Conservation (phyloP, 2,888 invertebrate genomes). For the Pogonocherus hispidulus region DNA sequence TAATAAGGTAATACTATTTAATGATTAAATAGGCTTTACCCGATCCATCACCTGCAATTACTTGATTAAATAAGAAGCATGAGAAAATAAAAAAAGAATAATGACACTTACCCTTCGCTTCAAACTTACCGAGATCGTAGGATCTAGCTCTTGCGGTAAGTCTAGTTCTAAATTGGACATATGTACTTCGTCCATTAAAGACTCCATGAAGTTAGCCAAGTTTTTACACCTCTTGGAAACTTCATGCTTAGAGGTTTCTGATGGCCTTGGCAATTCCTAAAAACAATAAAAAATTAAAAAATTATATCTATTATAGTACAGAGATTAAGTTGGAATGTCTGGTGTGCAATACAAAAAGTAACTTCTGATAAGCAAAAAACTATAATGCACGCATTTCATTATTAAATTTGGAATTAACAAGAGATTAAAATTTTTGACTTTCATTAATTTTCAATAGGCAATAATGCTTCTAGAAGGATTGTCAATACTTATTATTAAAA, state of each 20-base stretch:
- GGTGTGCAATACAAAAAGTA: no score
- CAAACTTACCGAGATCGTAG: constrained; percentile 75
- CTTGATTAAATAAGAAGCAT: constrained; percentile 22
- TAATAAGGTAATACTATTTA: constrained; percentile 6
- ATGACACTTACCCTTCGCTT: constrained; percentile 52
- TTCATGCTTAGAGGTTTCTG: constrained; percentile 75
- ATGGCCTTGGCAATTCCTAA: constrained; percentile 62
- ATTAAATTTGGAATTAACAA: no score
- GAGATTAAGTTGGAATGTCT: no score
- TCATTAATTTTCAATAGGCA: no score
- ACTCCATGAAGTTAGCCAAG: constrained; percentile 82
- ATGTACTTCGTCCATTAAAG: constrained; percentile 77
- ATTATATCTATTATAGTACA: no score
- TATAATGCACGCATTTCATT: no score
- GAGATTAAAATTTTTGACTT: no score
- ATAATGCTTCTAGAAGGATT: no score
- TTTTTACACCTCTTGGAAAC: constrained; percentile 81
- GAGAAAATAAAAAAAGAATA: constrained; percentile 29
- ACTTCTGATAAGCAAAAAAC: no score
- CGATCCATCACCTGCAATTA: constrained; percentile 27
- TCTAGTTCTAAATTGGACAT: constrained; percentile 74
- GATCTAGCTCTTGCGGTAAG: constrained; percentile 74
- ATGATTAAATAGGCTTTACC: background rate
- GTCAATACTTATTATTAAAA: no score
- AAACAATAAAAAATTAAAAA: no score